phyloP scores from a whole-genome alignment of 2,888 invertebrate species.

The Litoditis marina region DNA sequence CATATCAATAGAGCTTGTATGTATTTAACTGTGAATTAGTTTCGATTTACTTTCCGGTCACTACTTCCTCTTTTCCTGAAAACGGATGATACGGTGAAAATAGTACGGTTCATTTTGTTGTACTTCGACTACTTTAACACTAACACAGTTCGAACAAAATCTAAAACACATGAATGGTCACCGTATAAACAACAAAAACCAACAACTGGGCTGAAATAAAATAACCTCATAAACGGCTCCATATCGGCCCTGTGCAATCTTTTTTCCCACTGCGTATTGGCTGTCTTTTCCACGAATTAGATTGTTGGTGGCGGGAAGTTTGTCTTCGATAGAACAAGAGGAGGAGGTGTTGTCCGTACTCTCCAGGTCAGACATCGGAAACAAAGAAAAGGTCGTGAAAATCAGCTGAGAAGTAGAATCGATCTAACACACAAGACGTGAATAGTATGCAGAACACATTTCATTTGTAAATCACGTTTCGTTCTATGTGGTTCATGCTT shows the following conservation, averaged over 20 bases:
- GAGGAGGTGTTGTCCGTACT: slow-evolving; percentile 38
- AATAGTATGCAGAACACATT: too few species aligned
- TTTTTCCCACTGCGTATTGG: slow-evolving; percentile 53
- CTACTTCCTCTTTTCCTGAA: too few species aligned
- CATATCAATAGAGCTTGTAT: too few species aligned
- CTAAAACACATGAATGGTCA: background rate
- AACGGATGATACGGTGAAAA: background rate
- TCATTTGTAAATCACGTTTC: too few species aligned
- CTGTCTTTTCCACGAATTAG: slow-evolving; percentile 54
- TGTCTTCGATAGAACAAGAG: slow-evolving; percentile 38
- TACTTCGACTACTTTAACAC: background rate
- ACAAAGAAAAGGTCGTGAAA: too few species aligned
- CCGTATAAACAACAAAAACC: background rate
- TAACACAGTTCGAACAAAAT: too few species aligned
- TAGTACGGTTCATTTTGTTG: background rate
- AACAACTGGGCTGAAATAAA: background rate
- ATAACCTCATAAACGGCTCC: slow-evolving; percentile 59
- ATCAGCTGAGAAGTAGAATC: too few species aligned
- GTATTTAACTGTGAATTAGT: too few species aligned
- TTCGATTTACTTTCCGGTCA: too few species aligned
- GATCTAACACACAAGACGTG: too few species aligned
- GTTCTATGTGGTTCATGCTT: too few species aligned
- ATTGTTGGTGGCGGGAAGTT: slow-evolving; percentile 40
- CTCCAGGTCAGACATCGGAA: slow-evolving; percentile 36
- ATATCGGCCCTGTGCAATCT: slow-evolving; percentile 53